These are phyloP conservation scores for Aphidoletes aphidimyza DNA, from an alignment of 2,888 invertebrate genomes.

Conservation along the genomic window DNA sequence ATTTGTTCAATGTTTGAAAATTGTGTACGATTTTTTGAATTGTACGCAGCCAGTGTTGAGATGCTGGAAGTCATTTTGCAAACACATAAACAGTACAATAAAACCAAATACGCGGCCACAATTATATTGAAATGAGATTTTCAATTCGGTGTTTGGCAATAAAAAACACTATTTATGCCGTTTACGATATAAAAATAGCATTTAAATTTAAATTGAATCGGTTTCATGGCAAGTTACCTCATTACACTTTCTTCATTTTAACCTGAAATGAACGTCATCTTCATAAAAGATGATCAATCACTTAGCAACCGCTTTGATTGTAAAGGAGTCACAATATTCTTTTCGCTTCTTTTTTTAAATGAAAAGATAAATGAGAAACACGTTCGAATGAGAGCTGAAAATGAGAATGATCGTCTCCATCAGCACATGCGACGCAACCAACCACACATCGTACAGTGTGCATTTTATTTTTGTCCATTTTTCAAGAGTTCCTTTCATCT, in stretches of 20 bases:
- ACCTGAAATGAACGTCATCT: background rate
- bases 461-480: conserved; percentile 34
- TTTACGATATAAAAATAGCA: background rate
- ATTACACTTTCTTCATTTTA: background rate
- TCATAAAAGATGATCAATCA: conserved; percentile 11
- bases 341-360: no score
- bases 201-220: conserved; percentile 33
- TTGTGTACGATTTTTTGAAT: background rate
- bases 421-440: background rate
- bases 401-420: background rate
- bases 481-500: background rate
- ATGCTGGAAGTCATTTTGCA: background rate
- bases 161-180: conserved; percentile 10
- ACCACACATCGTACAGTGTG: no score
- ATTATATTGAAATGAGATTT: background rate
- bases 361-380: conserved; percentile 3
- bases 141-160: background rate
- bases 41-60: conserved; percentile 4
- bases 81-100: conserved; percentile 1
- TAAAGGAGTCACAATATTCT: background rate
- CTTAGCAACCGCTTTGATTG: background rate
- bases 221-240: conserved; percentile 3
- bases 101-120: background rate
- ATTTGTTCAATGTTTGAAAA: background rate
- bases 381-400: background rate